Percentiles rank a stretch among this genome's conserved stretches.
Evolutionary conservation across 2,113 vertebrate species (phyloP).

Genomic region (Bos taurus): ARS-UCD2.0 NC_037355.1:5548501-5549000

Average conservation of each 20-base stretch:
- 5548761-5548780: background rate
- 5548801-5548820: background rate
- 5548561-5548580: rapidly evolving
- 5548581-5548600: too few species aligned
- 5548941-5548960: background rate
- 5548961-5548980: background rate
- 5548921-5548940: background rate
- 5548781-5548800: background rate
- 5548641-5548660: background rate
- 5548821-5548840: background rate
- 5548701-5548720: background rate
- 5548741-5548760: background rate
- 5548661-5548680: too few species aligned
- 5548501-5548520: background rate
- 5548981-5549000: background rate
- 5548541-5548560: background rate
- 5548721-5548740: background rate
- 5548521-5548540: background rate
- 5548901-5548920: background rate
- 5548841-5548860: background rate
- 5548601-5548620: too few species aligned
- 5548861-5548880: background rate
- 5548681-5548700: background rate
- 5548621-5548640: rapidly evolving
- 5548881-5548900: background rate